Percentiles rank a stretch among this genome's conserved stretches.
phyloP scores from a whole-genome alignment of 2,888 invertebrate species.

The Stegophylla sp. region DNA sequence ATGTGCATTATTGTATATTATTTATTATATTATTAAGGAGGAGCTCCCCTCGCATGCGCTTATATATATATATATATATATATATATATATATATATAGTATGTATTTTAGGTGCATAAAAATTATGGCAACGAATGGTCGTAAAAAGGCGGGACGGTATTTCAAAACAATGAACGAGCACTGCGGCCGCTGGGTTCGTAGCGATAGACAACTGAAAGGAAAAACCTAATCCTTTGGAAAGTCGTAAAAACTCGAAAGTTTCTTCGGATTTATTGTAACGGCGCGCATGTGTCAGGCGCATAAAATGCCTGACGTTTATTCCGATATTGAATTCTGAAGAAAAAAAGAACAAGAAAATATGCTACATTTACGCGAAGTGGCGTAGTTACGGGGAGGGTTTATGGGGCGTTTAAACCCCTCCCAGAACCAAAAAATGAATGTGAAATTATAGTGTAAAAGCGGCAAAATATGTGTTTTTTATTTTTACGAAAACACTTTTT shows the following conservation, averaged over 20 bases:
- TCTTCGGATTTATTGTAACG: conserved; percentile 3
- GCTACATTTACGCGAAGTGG: too few relatives aligned
- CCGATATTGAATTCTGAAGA: conserved; percentile 26
- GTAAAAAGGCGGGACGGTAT: conserved; percentile 33
- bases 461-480: too few relatives aligned
- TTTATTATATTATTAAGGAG: too few relatives aligned
- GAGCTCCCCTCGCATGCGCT: too few relatives aligned
- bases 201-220: neutral
- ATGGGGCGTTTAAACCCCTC: too few relatives aligned
- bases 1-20: too few relatives aligned
- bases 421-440: too few relatives aligned
- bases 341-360: neutral
- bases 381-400: too few relatives aligned
- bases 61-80: too few relatives aligned
- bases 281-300: conserved; percentile 25
- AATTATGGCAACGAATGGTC: conserved; percentile 5
- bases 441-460: too few relatives aligned
- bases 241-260: conserved; percentile 44
- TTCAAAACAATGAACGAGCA: conserved; percentile 34
- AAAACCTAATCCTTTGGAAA: conserved; percentile 48
- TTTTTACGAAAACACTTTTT: too few relatives aligned
- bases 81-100: too few relatives aligned
- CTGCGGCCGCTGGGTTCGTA: neutral
- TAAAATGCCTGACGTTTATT: conserved; percentile 25
- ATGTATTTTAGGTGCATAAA: neutral